Base-by-base conservation (phyloP, 92 coral and sea anemone genomes). In the Palythoa grandis region DNA sequence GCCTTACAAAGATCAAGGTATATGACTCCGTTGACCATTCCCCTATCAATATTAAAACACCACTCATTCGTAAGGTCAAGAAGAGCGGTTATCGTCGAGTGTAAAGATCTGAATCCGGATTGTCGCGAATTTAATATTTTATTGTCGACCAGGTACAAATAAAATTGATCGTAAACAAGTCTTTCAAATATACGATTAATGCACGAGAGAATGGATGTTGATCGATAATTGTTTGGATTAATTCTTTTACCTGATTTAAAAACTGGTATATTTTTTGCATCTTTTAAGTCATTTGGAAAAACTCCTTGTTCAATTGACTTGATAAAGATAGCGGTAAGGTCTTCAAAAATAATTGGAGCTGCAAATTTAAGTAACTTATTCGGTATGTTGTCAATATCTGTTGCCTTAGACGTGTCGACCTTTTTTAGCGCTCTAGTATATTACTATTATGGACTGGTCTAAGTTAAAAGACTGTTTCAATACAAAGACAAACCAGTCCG, bases 381-480 rank as follows among this genome's bases (percentile, higher is more conserved):
- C n/a, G 35, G 35, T 29, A n/a, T 40, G 58, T 73, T 40, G 16
- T 73, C 43, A 40, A 60, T 60, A 50, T 38, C 60, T 5, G 79
- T 75, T 75, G 79, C 79, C 63, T 75, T 52, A 5, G 79, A 19
- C 17, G 17, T 19, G 23, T 75, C 79, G 11, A 75, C 38, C 52
- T 75, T 75, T 15, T 38, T 48, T 75, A 75, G 19, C 7, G 63
- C 61, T 75, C 48, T 15, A n/a, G n/a, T n/a, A 75, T 63, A 7
- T 75, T 19, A 5, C 39, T 75, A 63, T 63, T 50, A 7, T 75
- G 35, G 52, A 75, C 13, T 23, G 20, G 79, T 10, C 3, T 15
- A 9, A 75, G 13, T 4, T 75, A 63, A 75, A 75, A 75, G 6
- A 7, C n/a, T n/a, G n/a, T n/a, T n/a, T n/a, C n/a, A n/a, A n/a